Evolutionary conservation across 1,140 invertebrate species (phyloP), one percentile per base, ranked within the genome.

Genomic region (Druon quercuslanigerum): DNA sequence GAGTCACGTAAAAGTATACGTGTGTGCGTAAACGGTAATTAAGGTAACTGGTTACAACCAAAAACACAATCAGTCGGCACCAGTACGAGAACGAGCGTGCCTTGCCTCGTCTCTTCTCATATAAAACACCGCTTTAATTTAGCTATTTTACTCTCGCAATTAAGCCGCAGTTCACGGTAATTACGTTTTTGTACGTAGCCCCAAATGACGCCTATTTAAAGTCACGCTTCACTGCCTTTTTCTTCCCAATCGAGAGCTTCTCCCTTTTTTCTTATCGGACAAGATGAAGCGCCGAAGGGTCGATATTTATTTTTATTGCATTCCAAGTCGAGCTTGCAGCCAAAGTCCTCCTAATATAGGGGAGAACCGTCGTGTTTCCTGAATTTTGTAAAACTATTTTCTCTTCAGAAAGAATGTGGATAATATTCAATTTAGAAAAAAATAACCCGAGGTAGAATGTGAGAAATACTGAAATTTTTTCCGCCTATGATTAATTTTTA

Each of bases 141-240:
- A 82, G 77, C 81, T 84, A 82, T 87, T 87, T 66, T 84, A 79
- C 76, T 73, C 77, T 78, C 60, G 80, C 83, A 83, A 87, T 87
- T 87, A 85, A 86, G 77, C 82, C 77, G 78, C 71, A 80, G 84
- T 86, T 84, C 83, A 84, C 83, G 84, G 79, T 81, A 87, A 86
- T 86, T 87, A 86, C 79, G 79, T 75, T 72, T 74, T 73, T 73
- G 73, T 40, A 73, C 76, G 73, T 72, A 73, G 74, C 60, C 77
- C 71, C 60, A 73, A 50, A 51, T 77, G 76, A 76, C 75, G 74
- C 71, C 73, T 54, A n/a, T 40, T 66, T 66, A 46, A 66, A 66
- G 60, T 66, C 40, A 66, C 60, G 60, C 25, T 66, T 66, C 46
- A 66, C 33, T 66, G 60, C 60, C 46, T 66, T 66, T 66, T 66